phyloP scores from a whole-genome alignment of 2,113 vertebrate genomes.

The Speoplatyrhinus poulsoni region DNA sequence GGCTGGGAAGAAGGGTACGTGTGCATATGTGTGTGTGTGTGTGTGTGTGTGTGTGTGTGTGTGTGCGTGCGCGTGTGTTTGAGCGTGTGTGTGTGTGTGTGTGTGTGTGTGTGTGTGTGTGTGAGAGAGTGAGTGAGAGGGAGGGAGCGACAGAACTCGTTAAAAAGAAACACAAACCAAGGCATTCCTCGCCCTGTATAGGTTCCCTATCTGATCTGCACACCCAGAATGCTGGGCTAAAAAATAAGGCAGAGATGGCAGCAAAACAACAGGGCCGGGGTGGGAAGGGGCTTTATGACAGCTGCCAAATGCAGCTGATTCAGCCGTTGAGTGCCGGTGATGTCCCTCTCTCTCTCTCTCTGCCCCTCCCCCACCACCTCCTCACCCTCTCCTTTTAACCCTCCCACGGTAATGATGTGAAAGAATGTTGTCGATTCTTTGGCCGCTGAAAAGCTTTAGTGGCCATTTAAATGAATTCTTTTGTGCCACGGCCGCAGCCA shows the following conservation, averaged over 20 bases:
- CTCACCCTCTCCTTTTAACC: slow-evolving; percentile 56
- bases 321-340: slow-evolving; percentile 50
- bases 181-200: slow-evolving; percentile 32
- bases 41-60: slow-evolving; percentile 21
- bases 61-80: slow-evolving; percentile 2
- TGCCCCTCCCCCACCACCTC: slow-evolving; percentile 3
- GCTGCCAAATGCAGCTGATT: slow-evolving; percentile 65
- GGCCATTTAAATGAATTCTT: slow-evolving; percentile 79
- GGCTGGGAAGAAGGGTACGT: slow-evolving; percentile 48
- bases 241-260: slow-evolving; percentile 22
- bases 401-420: slow-evolving; percentile 79
- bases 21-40: neutral
- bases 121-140: neutral
- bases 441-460: slow-evolving; percentile 75
- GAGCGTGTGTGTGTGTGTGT: slow-evolving; percentile 40
- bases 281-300: slow-evolving; percentile 49
- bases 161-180: slow-evolving; percentile 66
- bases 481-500: slow-evolving; percentile 69
- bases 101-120: slow-evolving; percentile 11
- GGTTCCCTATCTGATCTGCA: slow-evolving; percentile 51
- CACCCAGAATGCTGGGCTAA: slow-evolving; percentile 46
- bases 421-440: slow-evolving; percentile 82
- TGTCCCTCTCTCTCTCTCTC: slow-evolving; percentile 23
- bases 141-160: slow-evolving; percentile 53
- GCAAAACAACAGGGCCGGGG: slow-evolving; percentile 36